A percentile compares a stretch with the other conserved stretches of the same genome.
These are phyloP conservation scores for Littorina saxatilis DNA, from an alignment of 1,140 invertebrate species.

Conservation along the genomic window DNA sequence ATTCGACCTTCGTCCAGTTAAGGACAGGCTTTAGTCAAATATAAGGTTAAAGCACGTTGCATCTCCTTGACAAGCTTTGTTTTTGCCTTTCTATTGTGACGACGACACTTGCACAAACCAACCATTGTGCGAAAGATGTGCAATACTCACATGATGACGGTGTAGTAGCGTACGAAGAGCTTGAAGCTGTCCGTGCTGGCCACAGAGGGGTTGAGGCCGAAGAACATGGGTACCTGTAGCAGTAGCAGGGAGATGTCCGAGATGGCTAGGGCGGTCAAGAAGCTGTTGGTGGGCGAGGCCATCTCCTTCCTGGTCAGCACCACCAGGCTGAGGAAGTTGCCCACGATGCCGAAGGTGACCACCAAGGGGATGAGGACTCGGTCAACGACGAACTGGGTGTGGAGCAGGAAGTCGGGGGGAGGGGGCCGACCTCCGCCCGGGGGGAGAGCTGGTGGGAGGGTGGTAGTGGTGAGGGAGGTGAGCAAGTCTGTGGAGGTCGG, in stretches of 20 bases:
- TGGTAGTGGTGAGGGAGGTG: background rate
- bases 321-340: conserved; percentile 91
- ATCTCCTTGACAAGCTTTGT: no score
- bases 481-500: background rate
- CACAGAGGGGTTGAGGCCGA: conserved; percentile 33
- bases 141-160: conserved; percentile 50
- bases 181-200: conserved; percentile 40
- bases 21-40: no score
- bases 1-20: no score
- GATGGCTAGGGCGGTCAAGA: conserved; percentile 90
- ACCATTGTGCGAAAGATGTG: no score
- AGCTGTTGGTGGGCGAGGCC: conserved; percentile 93
- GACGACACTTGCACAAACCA: no score
- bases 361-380: conserved; percentile 82
- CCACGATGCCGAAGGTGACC: conserved; percentile 88
- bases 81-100: no score
- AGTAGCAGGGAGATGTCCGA: conserved; percentile 83
- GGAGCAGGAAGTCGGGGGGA: conserved; percentile 41
- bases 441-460: background rate
- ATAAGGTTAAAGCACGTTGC: no score
- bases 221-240: conserved; percentile 52
- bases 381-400: conserved; percentile 39
- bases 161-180: conserved; percentile 47
- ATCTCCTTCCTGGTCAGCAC: conserved; percentile 91
- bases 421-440: conserved; percentile 5